Evolutionary conservation across 1,140 invertebrate species (phyloP).

Genomic region (Chironomus tepperi): DNA sequence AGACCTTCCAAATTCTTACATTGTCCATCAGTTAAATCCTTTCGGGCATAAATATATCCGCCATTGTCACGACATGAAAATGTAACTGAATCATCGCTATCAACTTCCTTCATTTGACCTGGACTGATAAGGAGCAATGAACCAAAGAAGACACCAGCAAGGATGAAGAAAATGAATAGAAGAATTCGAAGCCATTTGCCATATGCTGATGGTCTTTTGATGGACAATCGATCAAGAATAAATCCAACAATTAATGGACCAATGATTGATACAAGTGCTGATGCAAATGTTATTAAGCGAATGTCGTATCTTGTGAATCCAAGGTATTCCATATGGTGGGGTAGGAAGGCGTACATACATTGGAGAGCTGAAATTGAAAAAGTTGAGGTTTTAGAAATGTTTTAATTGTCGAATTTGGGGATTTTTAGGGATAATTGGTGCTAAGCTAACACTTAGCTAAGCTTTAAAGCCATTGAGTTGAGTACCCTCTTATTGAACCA

Average conservation of each 20-base stretch:
- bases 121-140: slow-evolving; percentile 48
- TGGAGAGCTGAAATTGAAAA: background rate
- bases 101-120: too few relatives aligned
- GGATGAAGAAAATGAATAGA: slow-evolving; percentile 54
- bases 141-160: slow-evolving; percentile 57
- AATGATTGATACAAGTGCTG: slow-evolving; percentile 60
- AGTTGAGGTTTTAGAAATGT: too few relatives aligned
- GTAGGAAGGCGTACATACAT: slow-evolving; percentile 64
- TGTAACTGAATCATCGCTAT: slow-evolving; percentile 49
- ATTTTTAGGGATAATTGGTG: too few relatives aligned
- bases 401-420: too few relatives aligned
- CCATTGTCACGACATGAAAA: slow-evolving; percentile 58
- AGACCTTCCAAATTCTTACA: slow-evolving; percentile 56
- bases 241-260: slow-evolving; percentile 57
- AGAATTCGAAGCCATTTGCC: slow-evolving; percentile 48
- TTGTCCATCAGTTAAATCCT: slow-evolving; percentile 51
- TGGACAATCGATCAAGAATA: slow-evolving; percentile 55
- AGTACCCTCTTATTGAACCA: too few relatives aligned
- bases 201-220: slow-evolving; percentile 34
- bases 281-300: slow-evolving; percentile 59
- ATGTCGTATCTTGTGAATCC: slow-evolving; percentile 61
- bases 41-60: slow-evolving; percentile 54
- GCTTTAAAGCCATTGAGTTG: too few relatives aligned
- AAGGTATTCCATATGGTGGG: slow-evolving; percentile 58
- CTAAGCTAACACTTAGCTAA: too few relatives aligned